Conservation (phyloP, 2,888 invertebrate genomes). For the Philopedon plagiatum region DNA sequence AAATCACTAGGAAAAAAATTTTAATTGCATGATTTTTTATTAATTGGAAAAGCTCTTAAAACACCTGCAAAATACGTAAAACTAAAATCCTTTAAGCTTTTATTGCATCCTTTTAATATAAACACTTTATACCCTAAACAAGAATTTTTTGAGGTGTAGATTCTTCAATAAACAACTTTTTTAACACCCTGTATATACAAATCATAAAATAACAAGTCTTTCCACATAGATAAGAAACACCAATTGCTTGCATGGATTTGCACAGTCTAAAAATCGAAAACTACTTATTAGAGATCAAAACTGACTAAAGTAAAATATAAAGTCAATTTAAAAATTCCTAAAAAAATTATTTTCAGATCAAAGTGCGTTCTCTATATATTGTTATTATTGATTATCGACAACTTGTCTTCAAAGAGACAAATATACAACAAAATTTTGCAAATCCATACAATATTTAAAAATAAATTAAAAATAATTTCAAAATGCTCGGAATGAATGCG, state of each 20-base stretch:
- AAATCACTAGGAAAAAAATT: no score
- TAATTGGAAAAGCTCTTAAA: no score
- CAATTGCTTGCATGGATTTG: slow-evolving; percentile 57
- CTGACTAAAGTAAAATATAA: no score
- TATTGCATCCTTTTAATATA: no score
- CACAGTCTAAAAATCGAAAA: neutral
- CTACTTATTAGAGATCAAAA: no score
- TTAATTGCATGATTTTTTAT: neutral
- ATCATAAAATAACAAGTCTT: slow-evolving; percentile 75
- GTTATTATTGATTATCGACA: no score
- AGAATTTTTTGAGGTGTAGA: neutral
- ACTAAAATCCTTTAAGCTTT: no score
- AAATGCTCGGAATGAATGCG: neutral
- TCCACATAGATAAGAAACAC: slow-evolving; percentile 83
- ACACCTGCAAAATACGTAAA: no score
- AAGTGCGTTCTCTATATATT: no score
- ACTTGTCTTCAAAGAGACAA: no score
- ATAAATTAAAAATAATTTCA: slow-evolving; percentile 13
- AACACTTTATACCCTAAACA: neutral
- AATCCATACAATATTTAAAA: slow-evolving; percentile 26
- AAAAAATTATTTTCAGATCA: no score
- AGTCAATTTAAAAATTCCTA: no score
- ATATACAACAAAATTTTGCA: neutral
- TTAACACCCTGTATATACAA: slow-evolving; percentile 24
- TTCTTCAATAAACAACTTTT: neutral